These are phyloP conservation scores for Diadumene lineata DNA, from an alignment of 92 coral and sea anemone genomes.

Conservation along the genomic window DNA sequence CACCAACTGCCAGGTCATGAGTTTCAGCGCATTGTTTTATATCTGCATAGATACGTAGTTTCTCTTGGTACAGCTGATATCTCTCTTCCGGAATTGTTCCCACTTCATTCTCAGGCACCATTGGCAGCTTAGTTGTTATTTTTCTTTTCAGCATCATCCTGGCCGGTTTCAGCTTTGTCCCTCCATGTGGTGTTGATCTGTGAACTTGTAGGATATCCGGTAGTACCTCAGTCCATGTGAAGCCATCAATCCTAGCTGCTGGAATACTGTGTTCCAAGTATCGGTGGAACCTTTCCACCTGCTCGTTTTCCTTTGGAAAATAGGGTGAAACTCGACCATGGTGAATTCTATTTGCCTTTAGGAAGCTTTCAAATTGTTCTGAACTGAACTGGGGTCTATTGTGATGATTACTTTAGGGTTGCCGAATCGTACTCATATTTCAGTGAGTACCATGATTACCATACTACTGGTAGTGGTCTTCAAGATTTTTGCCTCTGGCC, in stretches of 20 bases:
- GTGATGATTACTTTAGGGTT: slow-evolving; percentile 56
- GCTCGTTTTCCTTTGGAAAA: slow-evolving; percentile 49
- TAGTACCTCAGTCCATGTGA: slow-evolving; percentile 35
- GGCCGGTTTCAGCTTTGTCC: slow-evolving; percentile 51
- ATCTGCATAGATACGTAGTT: slow-evolving; percentile 20
- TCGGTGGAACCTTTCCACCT: slow-evolving; percentile 43
- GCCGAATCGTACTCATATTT: slow-evolving; percentile 54
- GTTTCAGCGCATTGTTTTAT: background rate
- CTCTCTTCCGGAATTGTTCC: slow-evolving; percentile 15
- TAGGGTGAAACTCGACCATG: slow-evolving; percentile 53
- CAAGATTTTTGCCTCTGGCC: slow-evolving; percentile 41
- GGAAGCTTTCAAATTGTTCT: slow-evolving; percentile 47
- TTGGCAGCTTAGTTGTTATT: slow-evolving; percentile 42
- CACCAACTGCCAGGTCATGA: slow-evolving; percentile 33
- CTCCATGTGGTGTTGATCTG: slow-evolving; percentile 55
- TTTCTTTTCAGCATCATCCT: slow-evolving; percentile 36
- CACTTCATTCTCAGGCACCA: slow-evolving; percentile 11
- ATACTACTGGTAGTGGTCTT: slow-evolving; percentile 34
- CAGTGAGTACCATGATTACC: slow-evolving; percentile 33
- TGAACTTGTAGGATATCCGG: slow-evolving; percentile 48
- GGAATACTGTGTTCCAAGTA: slow-evolving; percentile 42
- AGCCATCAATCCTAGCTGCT: slow-evolving; percentile 47
- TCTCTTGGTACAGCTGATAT: slow-evolving; percentile 28
- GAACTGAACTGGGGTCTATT: slow-evolving; percentile 60
- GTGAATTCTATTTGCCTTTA: slow-evolving; percentile 51